Evolutionary conservation across 2,888 invertebrate species (phyloP).

Genomic region (Cosmia pyralina): DNA sequence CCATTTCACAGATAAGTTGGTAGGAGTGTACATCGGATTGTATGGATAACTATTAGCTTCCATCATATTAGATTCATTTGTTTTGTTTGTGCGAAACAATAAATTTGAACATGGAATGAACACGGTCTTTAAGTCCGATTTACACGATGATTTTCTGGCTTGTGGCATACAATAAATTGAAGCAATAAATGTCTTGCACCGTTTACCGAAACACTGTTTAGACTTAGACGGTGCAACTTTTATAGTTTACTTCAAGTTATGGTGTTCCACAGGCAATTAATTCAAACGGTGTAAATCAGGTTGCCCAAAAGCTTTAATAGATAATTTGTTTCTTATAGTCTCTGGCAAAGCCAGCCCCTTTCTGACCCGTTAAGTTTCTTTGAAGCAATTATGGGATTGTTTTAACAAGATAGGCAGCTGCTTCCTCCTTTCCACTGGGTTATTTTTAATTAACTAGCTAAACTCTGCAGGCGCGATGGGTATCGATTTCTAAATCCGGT

Average conservation of each 20-base stretch:
- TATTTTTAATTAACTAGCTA: too few relatives aligned
- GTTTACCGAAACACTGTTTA: not conserved
- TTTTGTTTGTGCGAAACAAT: not conserved
- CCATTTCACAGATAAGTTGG: too few relatives aligned
- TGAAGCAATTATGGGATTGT: not conserved
- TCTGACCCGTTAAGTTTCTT: not conserved
- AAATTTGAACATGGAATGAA: not conserved
- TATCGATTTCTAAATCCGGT: too few relatives aligned
- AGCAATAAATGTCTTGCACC: not conserved
- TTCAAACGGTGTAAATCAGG: too few relatives aligned
- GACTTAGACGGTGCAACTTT: not conserved
- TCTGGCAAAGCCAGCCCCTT: not conserved
- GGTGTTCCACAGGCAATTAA: not conserved
- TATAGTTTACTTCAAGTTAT: not conserved
- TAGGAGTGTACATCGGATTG: too few relatives aligned
- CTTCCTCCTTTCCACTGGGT: not conserved
- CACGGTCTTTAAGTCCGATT: not conserved
- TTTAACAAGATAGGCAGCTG: not conserved
- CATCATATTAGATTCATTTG: not conserved
- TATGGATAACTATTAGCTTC: not conserved
- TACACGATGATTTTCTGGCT: not conserved
- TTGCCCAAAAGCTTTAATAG: too few relatives aligned
- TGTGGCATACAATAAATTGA: not conserved
- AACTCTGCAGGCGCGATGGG: too few relatives aligned
- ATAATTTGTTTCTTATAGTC: not conserved